Evolutionary conservation across 2,797 vertebrate species (phyloP), one percentile per base, ranked within the genome.

Genomic region (Australoheros facetus): DNA sequence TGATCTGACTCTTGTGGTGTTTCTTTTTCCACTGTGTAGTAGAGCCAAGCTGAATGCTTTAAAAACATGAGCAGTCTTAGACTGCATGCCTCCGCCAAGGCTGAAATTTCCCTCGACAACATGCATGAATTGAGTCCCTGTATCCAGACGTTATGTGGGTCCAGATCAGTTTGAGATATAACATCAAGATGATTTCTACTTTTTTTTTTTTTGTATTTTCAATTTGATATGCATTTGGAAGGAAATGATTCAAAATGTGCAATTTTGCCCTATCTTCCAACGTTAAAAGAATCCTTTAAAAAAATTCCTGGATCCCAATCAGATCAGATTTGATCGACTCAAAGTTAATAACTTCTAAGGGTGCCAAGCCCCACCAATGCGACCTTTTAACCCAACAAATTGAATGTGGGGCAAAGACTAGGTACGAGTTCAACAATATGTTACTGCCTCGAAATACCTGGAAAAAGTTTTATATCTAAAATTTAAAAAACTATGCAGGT

Each of bases 1-100:
- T 92, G 78, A 82, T 82, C 72, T 85, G 85, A 75, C 75, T 88
- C 79, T 78, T 51, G 82, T 82, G 83, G 89, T 30, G 17, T 85
- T 87, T 84, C 14, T 85, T 88, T 83, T 71, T 75, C 69, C 62
- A 69, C 78, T 28, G 53, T 13, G 48, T 32, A 53, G 54, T 10
- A 12, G 82, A 71, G 77, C 85, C 80, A 81, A 59, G 48, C 32
- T 14, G 77, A 56, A 82, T 77, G 76, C 37, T 80, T 78, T 6
- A n/a, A 71, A 82, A 75, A 86, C 85, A 85, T 13, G 6, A 69
- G 45, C 26, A 51, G 64, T 48, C 45, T 69, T 17, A 32, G 64
- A 8, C 45, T 51, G 45, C 64, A 69, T 0, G 26, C 45, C 64
- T 51, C 45, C 1, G 6, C 45, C 45, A 51, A 69, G 45, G 64